Conservation (phyloP, 2,888 invertebrate genomes). For the Lumbricus terrestris region DNA sequence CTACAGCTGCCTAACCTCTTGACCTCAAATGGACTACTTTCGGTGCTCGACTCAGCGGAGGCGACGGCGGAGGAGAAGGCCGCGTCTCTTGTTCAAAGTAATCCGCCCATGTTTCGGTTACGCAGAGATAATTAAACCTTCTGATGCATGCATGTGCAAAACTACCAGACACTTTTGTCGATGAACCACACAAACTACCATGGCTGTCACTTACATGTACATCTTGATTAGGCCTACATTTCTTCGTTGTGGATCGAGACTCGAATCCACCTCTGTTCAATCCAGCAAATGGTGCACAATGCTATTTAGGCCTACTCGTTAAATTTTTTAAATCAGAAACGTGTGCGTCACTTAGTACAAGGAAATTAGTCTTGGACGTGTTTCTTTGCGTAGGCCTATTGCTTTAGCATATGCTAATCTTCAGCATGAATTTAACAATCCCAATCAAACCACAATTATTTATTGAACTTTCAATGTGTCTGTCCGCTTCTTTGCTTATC, state of each 20-base stretch:
- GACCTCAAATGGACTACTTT: not conserved
- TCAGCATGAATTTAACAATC: too few relatives aligned
- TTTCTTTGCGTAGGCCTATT: not conserved
- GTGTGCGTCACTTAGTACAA: too few relatives aligned
- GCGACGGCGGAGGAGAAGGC: too few relatives aligned
- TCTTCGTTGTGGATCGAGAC: too few relatives aligned
- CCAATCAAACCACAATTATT: not conserved
- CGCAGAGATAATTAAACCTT: not conserved
- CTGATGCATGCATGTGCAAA: not conserved
- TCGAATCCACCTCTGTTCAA: too few relatives aligned
- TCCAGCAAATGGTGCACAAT: too few relatives aligned
- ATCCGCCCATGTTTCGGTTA: not conserved
- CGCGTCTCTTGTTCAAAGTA: not conserved
- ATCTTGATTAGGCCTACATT: too few relatives aligned
- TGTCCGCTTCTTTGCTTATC: not conserved
- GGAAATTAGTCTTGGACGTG: not conserved
- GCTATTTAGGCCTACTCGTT: too few relatives aligned
- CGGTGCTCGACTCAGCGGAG: not conserved
- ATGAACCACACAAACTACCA: not conserved
- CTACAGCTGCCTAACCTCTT: conserved; percentile 38
- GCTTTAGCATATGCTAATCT: too few relatives aligned
- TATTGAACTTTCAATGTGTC: not conserved
- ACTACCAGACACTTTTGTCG: not conserved
- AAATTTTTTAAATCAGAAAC: too few relatives aligned
- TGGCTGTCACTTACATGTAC: not conserved